Percentiles rank a stretch among this genome's conserved stretches.
phyloP scores from a whole-genome alignment of 2,113 vertebrate genomes.

The Nicator chloris region DNA sequence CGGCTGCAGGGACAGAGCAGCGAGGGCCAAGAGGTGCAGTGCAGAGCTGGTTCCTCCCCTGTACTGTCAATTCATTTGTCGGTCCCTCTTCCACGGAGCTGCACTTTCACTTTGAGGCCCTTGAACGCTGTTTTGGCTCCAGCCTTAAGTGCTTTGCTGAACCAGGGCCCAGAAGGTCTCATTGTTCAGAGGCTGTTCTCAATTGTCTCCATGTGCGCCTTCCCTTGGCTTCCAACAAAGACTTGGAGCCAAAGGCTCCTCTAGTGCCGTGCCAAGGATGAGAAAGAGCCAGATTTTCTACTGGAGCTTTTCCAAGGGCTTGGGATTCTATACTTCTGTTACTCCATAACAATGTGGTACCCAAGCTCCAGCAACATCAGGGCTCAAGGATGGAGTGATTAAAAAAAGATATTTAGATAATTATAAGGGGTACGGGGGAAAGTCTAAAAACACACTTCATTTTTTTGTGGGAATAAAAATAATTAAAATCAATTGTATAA shows the following conservation, averaged over 20 bases:
- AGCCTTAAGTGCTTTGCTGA: neutral
- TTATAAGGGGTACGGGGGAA: neutral
- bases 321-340: neutral
- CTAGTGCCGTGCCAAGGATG: neutral
- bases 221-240: neutral
- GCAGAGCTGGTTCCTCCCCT: neutral
- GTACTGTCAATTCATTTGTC: neutral
- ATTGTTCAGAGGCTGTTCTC: neutral
- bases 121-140: neutral
- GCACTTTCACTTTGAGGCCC: neutral
- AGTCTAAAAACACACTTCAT: neutral
- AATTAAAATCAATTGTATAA: neutral
- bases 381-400: neutral
- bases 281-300: neutral
- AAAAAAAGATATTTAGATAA: neutral
- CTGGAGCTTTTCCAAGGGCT: neutral
- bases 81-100: neutral
- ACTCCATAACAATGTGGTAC: neutral
- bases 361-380: neutral
- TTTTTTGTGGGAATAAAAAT: constrained; percentile 24
- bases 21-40: accelerated
- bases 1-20: neutral
- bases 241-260: neutral
- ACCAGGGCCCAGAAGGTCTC: neutral
- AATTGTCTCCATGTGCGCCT: neutral